phyloP scores from a whole-genome alignment of 2,888 invertebrate species.

The Ptychoptera albimana region DNA sequence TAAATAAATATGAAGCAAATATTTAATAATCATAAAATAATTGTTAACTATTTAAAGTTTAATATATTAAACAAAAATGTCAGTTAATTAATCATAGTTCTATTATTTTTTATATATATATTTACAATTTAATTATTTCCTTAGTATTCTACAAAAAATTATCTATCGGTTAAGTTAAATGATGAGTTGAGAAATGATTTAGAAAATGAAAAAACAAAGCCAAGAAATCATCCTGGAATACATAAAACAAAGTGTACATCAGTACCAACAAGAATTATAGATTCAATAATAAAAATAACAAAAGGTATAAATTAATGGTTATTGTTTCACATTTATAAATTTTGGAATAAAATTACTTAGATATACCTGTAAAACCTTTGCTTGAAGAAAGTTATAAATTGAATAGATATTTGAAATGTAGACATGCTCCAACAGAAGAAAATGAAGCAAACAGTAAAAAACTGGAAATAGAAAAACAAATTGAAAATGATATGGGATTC shows the following conservation, averaged over 20 bases:
- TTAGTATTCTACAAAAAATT: no score
- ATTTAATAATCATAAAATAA: no score
- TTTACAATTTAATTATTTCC: no score
- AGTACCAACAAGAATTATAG: slow-evolving; percentile 43
- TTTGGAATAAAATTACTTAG: slow-evolving; percentile 26
- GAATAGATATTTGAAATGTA: slow-evolving; percentile 40
- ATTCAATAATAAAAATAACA: slow-evolving; percentile 37
- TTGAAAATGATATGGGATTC: slow-evolving; percentile 19
- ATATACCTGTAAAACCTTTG: slow-evolving; percentile 40
- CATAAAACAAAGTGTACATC: slow-evolving; percentile 34
- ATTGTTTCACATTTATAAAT: slow-evolving; percentile 2
- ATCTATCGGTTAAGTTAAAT: no score
- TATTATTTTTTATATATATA: no score
- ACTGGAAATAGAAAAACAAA: slow-evolving; percentile 28
- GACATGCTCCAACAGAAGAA: slow-evolving; percentile 49
- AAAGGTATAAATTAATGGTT: slow-evolving; percentile 25
- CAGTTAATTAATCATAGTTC: no score
- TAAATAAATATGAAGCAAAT: no score
- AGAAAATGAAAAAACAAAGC: slow-evolving; percentile 39
- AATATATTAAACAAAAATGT: no score
- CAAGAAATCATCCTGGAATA: slow-evolving; percentile 58
- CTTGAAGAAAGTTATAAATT: slow-evolving; percentile 37
- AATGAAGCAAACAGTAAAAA: slow-evolving; percentile 33
- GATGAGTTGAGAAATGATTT: slow-evolving; percentile 23
- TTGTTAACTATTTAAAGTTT: no score